A percentile compares a stretch with the other conserved stretches of the same genome.
Conservation (phyloP, 2,797 vertebrate genomes). For the Alcedo quadribrachys region DNA sequence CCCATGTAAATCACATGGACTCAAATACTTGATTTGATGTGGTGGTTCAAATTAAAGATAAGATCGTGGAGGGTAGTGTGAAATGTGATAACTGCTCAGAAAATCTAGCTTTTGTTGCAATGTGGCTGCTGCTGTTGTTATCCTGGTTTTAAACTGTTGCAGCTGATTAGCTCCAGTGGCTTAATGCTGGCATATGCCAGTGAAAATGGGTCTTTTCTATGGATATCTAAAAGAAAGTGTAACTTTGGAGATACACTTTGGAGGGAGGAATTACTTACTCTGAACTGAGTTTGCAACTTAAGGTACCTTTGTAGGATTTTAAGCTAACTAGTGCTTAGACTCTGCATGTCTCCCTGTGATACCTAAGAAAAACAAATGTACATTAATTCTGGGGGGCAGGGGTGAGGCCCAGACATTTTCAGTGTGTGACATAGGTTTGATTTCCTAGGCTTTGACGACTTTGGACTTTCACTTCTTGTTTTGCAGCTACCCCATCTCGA, state of each 20-base stretch:
- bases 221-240: background rate
- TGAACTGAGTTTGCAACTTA: background rate
- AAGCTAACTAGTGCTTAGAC: background rate
- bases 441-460: slow-evolving; percentile 12
- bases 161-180: background rate
- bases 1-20: background rate
- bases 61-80: background rate
- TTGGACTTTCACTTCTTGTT: slow-evolving; percentile 52
- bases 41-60: background rate
- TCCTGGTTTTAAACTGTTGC: background rate
- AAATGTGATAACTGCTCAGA: background rate
- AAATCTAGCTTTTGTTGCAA: background rate
- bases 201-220: background rate
- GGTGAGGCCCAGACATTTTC: background rate
- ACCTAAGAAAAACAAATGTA: background rate
- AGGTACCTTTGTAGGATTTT: background rate
- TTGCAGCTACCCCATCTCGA: background rate
- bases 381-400: too few species aligned
- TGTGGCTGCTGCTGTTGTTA: background rate
- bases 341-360: background rate
- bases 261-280: background rate
- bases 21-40: background rate
- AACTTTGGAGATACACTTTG: background rate
- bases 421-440: background rate
- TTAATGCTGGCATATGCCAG: background rate